Base-by-base conservation (phyloP, 2,888 invertebrate genomes). In the Stenodema calcarata region DNA sequence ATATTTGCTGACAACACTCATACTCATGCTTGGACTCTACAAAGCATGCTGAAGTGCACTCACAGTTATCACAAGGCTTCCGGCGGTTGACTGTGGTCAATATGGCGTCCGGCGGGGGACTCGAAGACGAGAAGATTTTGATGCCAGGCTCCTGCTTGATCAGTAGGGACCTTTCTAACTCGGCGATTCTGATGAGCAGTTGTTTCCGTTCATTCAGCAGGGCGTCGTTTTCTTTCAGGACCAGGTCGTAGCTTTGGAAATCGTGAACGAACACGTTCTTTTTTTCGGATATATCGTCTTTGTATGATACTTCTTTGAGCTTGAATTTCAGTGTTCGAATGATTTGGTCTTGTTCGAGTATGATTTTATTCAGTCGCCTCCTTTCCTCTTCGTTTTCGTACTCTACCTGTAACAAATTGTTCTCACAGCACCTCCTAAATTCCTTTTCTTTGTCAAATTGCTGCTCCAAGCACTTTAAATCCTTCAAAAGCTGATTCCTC, bases 381-480 rank as follows among this genome's bases (percentile, higher is more conserved):
- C 86, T 47, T 28, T 88, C 86, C n/a, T 88, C 87, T 69, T 88
- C 88, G 41, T 87, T 87, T 87, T 87, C 81, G 70, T 75, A 88
- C 69, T 88, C 87, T 23, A 81, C 70, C 75, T 88, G 79, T 6
- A 88, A 50, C 18, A 87, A 69, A 69, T 87, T 84, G 86, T 42
- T 79, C 50, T 88, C 88, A 62, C 76, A 81, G 18, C 30, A 54
- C 42, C 85, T 79, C 23, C 88, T 81, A 18, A 75, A 44, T 18
- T 70, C 35, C 78, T 87, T 88, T 54, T 88, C 87, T 86, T 88
- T 87, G 70, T 87, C 86, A 70, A 84, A 87, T 41, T 88, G 87
- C n/a, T 75, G 54, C 54, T 88, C 88, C 9, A 88, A 47, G 35
- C 62, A 87, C 78, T 86, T 87, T 16, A 87, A 70, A 73, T 88